Evolutionary conservation across 2,888 invertebrate species (phyloP), one percentile per base, ranked within the genome.

Genomic region (Eupithecia inturbata): DNA sequence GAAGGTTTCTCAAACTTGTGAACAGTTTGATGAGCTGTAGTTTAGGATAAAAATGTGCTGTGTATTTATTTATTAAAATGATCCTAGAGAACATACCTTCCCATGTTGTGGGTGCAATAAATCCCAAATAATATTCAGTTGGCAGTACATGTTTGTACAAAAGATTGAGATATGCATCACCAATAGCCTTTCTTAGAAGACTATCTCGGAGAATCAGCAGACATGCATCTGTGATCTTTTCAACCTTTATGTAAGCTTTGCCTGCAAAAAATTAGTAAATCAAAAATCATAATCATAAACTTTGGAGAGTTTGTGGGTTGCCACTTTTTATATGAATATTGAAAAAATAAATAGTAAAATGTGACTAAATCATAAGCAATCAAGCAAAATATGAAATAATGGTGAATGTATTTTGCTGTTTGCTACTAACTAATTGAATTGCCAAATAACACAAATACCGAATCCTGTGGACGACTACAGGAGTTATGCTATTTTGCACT

Each of bases 151-250:
- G 88, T 83, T 95, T 95, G 76, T 92, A 91, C 45, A 96, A 82
- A 69, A 96, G 88, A 76, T 87, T 90, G 62, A 96, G 82, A 83
- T 96, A 96, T 28, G 94, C 92, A 84, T 95, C 93, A 70, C 95
- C 95, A 82, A 90, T 83, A 70, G 90, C 86, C 82, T 85, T 82
- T 66, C 85, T 77, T 81, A 91, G 78, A 3, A 89, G 86, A 70
- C 80, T 85, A 78, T 92, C 89, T 81, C 88, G 89, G 67, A 95
- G 83, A 77, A 95, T 84, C 73, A 87, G 82, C 72, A 92, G 81
- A 84, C 91, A 91, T 49, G 91, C 88, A 68, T 90, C 88, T 77
- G 87, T 87, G 71, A 93, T 83, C 80, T 87, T 90, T 14, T 91
- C 90, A 86, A 90, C 89, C 84, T 89, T 89, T 78, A 93, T 88